Percentiles rank a stretch among this genome's conserved stretches.
phyloP scores from a whole-genome alignment of 2,797 vertebrate species.

The Novumbra hubbsi region DNA sequence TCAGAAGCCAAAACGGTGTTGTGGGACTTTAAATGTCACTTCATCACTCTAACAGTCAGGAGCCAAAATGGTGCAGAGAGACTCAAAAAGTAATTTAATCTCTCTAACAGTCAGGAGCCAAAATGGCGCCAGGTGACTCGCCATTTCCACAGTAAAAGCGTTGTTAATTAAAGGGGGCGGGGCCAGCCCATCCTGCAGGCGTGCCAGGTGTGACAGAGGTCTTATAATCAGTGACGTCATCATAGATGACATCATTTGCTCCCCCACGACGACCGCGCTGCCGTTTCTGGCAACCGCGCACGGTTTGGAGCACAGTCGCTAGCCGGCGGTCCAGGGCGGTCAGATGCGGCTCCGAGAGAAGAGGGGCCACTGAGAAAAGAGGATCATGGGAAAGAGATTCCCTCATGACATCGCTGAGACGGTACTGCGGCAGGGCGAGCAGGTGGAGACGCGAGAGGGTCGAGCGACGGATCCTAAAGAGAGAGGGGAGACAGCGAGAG shows the following conservation, averaged over 20 bases:
- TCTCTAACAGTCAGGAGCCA: not conserved
- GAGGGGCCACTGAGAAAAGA: constrained; percentile 71
- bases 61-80: not conserved
- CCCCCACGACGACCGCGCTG: constrained; percentile 4
- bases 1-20: too few relatives aligned
- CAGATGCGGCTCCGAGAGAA: constrained; percentile 84
- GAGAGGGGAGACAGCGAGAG: not conserved
- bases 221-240: not conserved
- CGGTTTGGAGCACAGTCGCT: constrained; percentile 74
- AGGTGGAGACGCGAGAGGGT: constrained; percentile 85
- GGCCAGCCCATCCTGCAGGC: not conserved
- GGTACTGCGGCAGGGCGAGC: constrained; percentile 81
- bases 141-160: not conserved
- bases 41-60: not conserved
- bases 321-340: constrained; percentile 85
- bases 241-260: constrained; percentile 1
- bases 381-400: constrained; percentile 85
- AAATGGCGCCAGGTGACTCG: not conserved
- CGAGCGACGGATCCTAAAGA: constrained; percentile 82
- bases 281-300: constrained; percentile 72
- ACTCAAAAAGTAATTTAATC: too few relatives aligned
- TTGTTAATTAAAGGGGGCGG: not conserved
- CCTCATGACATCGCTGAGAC: constrained; percentile 86
- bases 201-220: not conserved
- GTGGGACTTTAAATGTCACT: too few relatives aligned